A percentile compares a stretch with the other conserved stretches of the same genome.
Evolutionary conservation across 2,888 invertebrate species (phyloP).

Genomic region (Eulithis testata): DNA sequence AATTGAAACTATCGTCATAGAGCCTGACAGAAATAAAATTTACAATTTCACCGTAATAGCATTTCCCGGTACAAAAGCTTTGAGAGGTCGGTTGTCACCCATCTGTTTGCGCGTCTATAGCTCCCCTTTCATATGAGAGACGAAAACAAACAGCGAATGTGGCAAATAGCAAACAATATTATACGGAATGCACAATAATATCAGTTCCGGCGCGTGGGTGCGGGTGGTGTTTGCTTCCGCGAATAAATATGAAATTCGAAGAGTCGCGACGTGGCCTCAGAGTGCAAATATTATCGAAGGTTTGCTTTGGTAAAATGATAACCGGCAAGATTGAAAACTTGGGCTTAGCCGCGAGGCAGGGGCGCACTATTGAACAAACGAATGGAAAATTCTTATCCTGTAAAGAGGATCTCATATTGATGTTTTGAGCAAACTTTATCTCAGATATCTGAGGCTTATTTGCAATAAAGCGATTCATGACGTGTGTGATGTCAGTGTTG

Average conservation of each 20-base stretch:
- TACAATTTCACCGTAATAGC: constrained; percentile 69
- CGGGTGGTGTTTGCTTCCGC: constrained; percentile 76
- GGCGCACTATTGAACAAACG: constrained; percentile 60
- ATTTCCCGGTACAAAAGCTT: constrained; percentile 71
- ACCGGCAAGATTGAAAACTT: constrained; percentile 81
- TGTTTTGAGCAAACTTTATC: constrained; percentile 33
- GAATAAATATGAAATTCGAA: constrained; percentile 85
- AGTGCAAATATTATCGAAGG: constrained; percentile 80
- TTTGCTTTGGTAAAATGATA: constrained; percentile 85
- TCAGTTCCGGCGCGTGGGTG: constrained; percentile 80
- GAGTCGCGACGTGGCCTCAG: constrained; percentile 72
- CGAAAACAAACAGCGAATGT: constrained; percentile 84
- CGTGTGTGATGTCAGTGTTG: constrained; percentile 4
- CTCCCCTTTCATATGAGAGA: constrained; percentile 84
- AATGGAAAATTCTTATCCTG: constrained; percentile 47
- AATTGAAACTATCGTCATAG: constrained; percentile 45
- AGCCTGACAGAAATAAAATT: constrained; percentile 59
- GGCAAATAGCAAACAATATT: constrained; percentile 85
- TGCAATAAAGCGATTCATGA: constrained; percentile 1
- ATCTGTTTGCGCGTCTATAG: constrained; percentile 78
- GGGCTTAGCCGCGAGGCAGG: constrained; percentile 73
- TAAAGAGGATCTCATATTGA: constrained; percentile 48
- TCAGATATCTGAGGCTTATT: constrained; percentile 15
- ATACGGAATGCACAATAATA: constrained; percentile 85
- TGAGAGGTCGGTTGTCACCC: constrained; percentile 73